phyloP scores from a whole-genome alignment of 2,797 vertebrate species.

The Hoplostethus atlanticus region DNA sequence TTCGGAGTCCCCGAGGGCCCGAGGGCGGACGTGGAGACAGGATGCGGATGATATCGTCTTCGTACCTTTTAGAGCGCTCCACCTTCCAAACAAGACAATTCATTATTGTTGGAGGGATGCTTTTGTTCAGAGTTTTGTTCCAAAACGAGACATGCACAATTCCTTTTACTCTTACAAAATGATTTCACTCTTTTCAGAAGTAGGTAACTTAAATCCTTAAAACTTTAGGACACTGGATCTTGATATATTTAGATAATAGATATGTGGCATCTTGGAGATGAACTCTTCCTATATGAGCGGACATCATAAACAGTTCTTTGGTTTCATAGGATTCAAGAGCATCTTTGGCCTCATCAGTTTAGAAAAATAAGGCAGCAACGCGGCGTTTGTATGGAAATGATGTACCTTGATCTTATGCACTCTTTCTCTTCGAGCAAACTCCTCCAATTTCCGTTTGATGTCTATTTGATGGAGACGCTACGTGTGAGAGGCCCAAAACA shows the following conservation, averaged over 20 bases:
- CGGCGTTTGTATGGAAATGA: conserved; percentile 54
- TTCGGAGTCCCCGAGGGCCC: conserved; percentile 67
- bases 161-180: too few species aligned
- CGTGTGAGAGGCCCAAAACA: conserved; percentile 13
- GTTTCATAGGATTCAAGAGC: conserved; percentile 14
- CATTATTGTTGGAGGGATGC: too few species aligned
- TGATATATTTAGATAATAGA: too few species aligned
- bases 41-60: conserved; percentile 77
- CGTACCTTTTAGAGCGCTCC: conserved; percentile 79
- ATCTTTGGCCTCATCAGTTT: conserved; percentile 26
- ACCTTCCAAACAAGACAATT: conserved; percentile 74
- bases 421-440: conserved; percentile 82
- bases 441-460: conserved; percentile 88
- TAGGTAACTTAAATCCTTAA: too few species aligned
- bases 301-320: background rate
- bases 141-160: too few species aligned
- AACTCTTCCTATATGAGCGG: conserved; percentile 3
- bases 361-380: conserved; percentile 21
- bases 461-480: conserved; percentile 90
- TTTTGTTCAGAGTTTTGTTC: too few species aligned
- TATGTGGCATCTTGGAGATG: background rate
- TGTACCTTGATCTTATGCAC: conserved; percentile 88
- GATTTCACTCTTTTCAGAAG: too few species aligned
- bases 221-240: too few species aligned
- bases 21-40: conserved; percentile 87